phyloP scores from a whole-genome alignment of 2,113 vertebrate species.

The Probosciger aterrimus region DNA sequence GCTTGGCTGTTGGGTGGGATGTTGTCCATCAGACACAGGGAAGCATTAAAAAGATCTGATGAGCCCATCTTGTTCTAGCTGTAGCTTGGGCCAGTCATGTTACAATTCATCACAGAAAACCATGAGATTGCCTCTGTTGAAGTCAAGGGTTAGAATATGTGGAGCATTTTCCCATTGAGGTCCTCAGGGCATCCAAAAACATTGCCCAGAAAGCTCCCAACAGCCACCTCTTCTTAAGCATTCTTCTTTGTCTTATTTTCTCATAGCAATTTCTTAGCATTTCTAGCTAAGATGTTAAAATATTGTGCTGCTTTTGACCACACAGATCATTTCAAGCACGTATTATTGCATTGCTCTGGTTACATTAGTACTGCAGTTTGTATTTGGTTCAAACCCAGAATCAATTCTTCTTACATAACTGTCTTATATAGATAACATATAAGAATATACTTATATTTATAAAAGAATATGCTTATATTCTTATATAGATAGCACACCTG shows the following conservation, averaged over 20 bases:
- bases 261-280: neutral
- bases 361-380: constrained; percentile 12
- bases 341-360: constrained; percentile 30
- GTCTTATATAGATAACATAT: neutral
- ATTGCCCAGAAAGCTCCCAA: neutral
- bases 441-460: neutral
- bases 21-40: neutral
- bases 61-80: neutral
- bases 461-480: neutral
- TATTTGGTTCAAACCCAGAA: neutral
- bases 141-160: neutral
- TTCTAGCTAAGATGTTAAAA: neutral
- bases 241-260: neutral
- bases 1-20: neutral
- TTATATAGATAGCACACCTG: neutral
- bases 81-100: neutral
- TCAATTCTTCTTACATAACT: neutral
- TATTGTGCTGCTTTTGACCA: constrained; percentile 18
- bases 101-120: neutral
- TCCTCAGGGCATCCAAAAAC: neutral
- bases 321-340: constrained; percentile 8
- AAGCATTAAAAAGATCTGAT: neutral
- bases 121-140: neutral
- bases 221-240: neutral
- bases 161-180: neutral